Evolutionary conservation across 2,888 invertebrate genomes (phyloP).

Genomic region (Panopea generosa): DNA sequence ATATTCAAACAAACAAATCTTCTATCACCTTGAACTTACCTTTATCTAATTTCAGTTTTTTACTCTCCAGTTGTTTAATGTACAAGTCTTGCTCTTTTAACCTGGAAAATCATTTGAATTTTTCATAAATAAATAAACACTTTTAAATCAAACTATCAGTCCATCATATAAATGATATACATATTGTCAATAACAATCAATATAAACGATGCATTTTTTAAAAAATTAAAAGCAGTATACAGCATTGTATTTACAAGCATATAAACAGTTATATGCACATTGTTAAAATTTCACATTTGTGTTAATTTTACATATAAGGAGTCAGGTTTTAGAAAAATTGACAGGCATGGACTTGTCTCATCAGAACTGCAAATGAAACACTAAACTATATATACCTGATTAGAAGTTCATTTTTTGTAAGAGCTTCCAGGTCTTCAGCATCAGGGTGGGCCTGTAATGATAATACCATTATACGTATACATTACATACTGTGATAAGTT

Average conservation of each 20-base stretch:
- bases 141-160: too few relatives aligned
- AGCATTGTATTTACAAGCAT: too few relatives aligned
- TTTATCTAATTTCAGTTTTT: conserved; percentile 55
- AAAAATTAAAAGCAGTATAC: too few relatives aligned
- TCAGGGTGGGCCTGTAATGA: conserved; percentile 73
- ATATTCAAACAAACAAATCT: too few relatives aligned
- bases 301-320: neutral
- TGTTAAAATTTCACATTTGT: neutral
- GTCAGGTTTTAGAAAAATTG: neutral
- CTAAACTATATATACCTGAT: conserved; percentile 58
- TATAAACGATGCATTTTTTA: too few relatives aligned
- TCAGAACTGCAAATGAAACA: neutral
- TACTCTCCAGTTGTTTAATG: conserved; percentile 72
- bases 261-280: neutral
- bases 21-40: conserved; percentile 46
- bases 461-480: too few relatives aligned
- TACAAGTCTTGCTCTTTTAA: conserved; percentile 77
- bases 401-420: conserved; percentile 75
- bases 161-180: too few relatives aligned
- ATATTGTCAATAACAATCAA: too few relatives aligned
- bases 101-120: conserved; percentile 60
- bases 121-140: too few relatives aligned
- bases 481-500: too few relatives aligned
- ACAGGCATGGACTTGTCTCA: too few relatives aligned
- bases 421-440: conserved; percentile 69